Evolutionary conservation across 2,888 invertebrate species (phyloP), one percentile per base, ranked within the genome.

Genomic region (Synergus japonicus): DNA sequence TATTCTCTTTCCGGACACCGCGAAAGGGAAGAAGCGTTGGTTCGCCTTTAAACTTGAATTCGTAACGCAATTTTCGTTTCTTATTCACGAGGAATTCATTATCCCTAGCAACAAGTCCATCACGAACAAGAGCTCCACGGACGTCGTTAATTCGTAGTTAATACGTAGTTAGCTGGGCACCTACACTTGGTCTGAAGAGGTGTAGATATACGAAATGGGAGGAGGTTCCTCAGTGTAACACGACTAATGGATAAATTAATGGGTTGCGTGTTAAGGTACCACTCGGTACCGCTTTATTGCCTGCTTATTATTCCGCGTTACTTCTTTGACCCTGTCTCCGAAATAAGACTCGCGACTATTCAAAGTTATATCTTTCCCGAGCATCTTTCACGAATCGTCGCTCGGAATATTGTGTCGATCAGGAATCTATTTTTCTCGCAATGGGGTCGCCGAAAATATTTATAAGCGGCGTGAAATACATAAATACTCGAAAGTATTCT

Each of bases 31-130:
- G 54, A 67, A 67, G 67, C 22, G 7, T 5, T 46, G 44, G 44
- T 18, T 66, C 81, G 58, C 73, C 79, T 80, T 83, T 86, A 86
- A 86, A 86, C 77, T 37, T 66, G 84, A 78, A 87, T 86, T 87
- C 46, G 85, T 83, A 84, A 88, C 86, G 85, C 84, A 85, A 84
- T 84, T 83, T 85, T 83, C 83, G 83, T 84, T 86, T 87, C 85
- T 87, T 84, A 85, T 86, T 86, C 82, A 81, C 69, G 82, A 58
- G 82, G 82, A 85, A 87, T 88, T 88, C 86, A 88, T 88, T 88
- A 88, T 85, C 77, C 83, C 44, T 76, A 79, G 76, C 78, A 81
- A 76, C 67, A 81, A 76, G 82, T 84, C 81, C 84, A 80, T 82
- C 82, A 79, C 76, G 84, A 83, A 84, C 78, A 81, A 82, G 80